Evolutionary conservation across 2,888 invertebrate genomes (phyloP).

Genomic region (Dolichopus griseipennis): DNA sequence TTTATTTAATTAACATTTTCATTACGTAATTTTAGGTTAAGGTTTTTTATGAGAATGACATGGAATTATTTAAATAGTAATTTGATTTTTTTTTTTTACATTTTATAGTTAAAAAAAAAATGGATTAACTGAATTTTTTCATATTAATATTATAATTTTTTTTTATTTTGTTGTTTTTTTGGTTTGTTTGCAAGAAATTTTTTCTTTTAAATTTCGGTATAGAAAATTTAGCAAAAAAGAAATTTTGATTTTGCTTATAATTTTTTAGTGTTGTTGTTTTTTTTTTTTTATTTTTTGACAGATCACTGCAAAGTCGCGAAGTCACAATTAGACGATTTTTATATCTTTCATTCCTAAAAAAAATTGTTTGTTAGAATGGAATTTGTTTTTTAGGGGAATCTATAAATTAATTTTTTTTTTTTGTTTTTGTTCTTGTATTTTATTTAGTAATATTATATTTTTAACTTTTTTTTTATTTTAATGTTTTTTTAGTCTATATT

Average conservation of each 20-base stretch:
- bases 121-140: too few relatives aligned
- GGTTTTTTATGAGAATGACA: too few relatives aligned
- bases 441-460: neutral
- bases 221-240: neutral
- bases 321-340: conserved; percentile 12
- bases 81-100: too few relatives aligned
- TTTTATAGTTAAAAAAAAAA: too few relatives aligned
- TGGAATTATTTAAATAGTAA: too few relatives aligned
- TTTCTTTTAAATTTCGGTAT: neutral
- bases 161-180: neutral
- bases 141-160: too few relatives aligned
- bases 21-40: too few relatives aligned
- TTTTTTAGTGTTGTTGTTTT: neutral
- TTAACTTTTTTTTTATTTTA: neutral
- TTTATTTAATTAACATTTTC: too few relatives aligned
- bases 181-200: neutral
- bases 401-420: neutral
- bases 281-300: conserved; percentile 10
- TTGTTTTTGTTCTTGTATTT: neutral
- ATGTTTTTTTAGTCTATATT: neutral
- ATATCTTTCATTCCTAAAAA: neutral
- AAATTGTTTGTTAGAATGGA: neutral
- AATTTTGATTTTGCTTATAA: neutral
- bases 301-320: conserved; percentile 24
- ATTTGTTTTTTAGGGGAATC: conserved; percentile 1